These are phyloP conservation scores for Labeo rohita DNA, from an alignment of 2,113 vertebrate genomes.

Conservation along the genomic window DNA sequence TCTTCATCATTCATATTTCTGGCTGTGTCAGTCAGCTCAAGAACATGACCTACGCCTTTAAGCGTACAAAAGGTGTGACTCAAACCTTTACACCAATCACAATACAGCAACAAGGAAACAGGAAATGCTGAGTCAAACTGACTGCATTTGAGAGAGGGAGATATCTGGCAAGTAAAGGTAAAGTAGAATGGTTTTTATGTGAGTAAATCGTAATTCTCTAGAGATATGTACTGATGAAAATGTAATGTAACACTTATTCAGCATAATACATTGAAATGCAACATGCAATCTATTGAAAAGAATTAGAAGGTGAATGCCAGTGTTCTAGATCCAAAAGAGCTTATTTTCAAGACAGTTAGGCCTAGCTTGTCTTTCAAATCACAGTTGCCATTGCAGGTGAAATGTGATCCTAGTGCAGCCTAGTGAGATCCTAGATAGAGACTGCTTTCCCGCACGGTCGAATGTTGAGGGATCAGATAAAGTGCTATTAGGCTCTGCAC, in stretches of 20 bases:
- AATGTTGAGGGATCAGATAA: background rate
- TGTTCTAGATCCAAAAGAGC: background rate
- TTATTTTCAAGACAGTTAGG: background rate
- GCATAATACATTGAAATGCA: background rate
- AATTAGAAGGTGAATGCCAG: background rate
- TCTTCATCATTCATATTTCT: background rate
- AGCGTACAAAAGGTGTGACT: conserved; percentile 62
- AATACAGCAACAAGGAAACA: conserved; percentile 60
- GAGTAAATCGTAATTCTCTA: conserved; percentile 25
- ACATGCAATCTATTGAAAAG: background rate
- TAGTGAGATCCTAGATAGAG: background rate
- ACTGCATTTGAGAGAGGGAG: conserved; percentile 53
- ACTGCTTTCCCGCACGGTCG: background rate
- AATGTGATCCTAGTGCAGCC: conserved; percentile 32
- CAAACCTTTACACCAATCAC: conserved; percentile 65
- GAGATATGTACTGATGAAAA: background rate
- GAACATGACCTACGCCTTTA: conserved; percentile 71
- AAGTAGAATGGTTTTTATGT: conserved; percentile 48
- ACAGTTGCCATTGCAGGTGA: conserved; percentile 10
- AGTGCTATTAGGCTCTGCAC: background rate
- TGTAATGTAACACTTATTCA: background rate
- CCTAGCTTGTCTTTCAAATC: background rate
- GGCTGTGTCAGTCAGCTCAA: background rate
- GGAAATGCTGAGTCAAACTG: conserved; percentile 69
- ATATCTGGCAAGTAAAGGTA: conserved; percentile 42